Evolutionary conservation across 1,140 invertebrate species (phyloP).

Genomic region (Oppia nitens): DNA sequence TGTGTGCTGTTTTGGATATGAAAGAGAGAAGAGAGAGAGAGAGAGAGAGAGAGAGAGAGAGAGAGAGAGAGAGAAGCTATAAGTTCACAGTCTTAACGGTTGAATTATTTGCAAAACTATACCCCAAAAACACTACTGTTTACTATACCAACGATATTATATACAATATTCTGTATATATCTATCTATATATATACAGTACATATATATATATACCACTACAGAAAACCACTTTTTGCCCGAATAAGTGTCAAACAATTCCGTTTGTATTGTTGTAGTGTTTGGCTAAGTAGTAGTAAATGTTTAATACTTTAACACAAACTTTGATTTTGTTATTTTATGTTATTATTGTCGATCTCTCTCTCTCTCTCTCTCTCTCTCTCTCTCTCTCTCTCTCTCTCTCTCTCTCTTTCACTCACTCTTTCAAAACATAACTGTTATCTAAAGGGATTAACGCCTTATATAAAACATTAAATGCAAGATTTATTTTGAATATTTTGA

Average conservation of each 20-base stretch:
- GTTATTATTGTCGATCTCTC: neutral
- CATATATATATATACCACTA: too few relatives aligned
- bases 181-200: too few relatives aligned
- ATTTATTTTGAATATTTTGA: too few relatives aligned
- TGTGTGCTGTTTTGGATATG: neutral
- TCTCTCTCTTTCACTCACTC: neutral
- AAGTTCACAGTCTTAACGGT: neutral
- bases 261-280: neutral
- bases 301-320: neutral
- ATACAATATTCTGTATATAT: too few relatives aligned
- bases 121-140: too few relatives aligned
- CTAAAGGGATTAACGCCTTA: too few relatives aligned
- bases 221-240: neutral
- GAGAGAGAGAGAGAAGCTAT: neutral
- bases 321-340: neutral
- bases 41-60: neutral
- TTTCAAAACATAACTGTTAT: too few relatives aligned
- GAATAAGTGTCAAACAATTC: slow-evolving; percentile 2
- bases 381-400: neutral
- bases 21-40: neutral
- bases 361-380: neutral
- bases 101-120: neutral
- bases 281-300: neutral
- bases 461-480: too few relatives aligned
- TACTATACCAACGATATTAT: too few relatives aligned